Evolutionary conservation across 2,113 vertebrate species (phyloP), one percentile per base, ranked within the genome.

Genomic region (Labeo rohita): DNA sequence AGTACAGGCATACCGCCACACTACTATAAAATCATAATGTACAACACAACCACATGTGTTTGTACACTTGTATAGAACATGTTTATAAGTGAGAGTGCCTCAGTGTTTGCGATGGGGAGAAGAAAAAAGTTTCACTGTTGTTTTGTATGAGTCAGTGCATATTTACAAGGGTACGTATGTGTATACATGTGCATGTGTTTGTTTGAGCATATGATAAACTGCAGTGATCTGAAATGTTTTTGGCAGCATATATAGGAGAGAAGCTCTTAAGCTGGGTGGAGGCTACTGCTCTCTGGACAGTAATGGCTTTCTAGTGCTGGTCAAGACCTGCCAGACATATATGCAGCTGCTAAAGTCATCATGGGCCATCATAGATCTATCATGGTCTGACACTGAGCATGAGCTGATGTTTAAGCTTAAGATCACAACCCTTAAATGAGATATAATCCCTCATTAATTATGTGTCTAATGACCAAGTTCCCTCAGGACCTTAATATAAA

Each of bases 341-440:
- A 86, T 86, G 87, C 93, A 94, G 91, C 93, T 95, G 94, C 88
- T 91, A 50, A 90, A 94, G 80, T 84, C 90, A 92, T 94, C 81
- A 78, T n/a, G 52, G 10, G 72, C 52, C 86, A 89, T 84, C 70
- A 63, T 0, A 6, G 84, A 75, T 59, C 50, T 54, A 43, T 54
- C 8, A 49, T 18, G 49, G 54, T 50, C 50, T 54, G 28, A 45
- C 8, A 49, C 21, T 18, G n/a, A 76, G 66, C 16, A 54, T 78
- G 49, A 76, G 43, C 79, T 74, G 85, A 75, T 68, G n/a, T 50
- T 75, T 43, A 66, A 45, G 36, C 63, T 70, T 72, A 63, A 36
- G 11, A 28, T 86, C 11, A 81, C 85, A 81, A 47, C 8, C 8
- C 72, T 70, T 76, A 5, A 70, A 16, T 59, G 36, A 23, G n/a